These are phyloP conservation scores for Rhynchotus rufescens DNA, from an alignment of 2,797 vertebrate genomes.

Conservation along the genomic window DNA sequence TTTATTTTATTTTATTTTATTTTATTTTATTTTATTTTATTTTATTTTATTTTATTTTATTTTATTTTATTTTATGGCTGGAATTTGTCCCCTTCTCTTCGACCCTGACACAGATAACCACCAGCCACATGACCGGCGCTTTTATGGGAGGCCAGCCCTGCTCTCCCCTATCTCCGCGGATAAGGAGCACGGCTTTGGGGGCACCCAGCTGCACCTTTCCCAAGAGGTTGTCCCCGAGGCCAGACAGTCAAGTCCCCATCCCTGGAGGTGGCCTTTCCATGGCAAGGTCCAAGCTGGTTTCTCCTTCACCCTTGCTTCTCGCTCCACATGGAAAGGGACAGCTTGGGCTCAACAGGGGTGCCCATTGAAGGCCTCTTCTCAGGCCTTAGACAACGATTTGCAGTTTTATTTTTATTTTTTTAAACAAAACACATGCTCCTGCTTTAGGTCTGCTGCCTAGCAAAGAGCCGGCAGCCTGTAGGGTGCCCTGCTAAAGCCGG, in stretches of 20 bases:
- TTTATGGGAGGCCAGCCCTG: neutral
- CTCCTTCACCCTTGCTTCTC: neutral
- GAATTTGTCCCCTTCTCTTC: slow-evolving; percentile 20
- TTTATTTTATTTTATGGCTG: neutral
- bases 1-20: neutral
- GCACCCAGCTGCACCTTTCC: fast-evolving
- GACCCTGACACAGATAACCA: neutral
- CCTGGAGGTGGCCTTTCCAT: neutral
- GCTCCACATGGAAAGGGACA: neutral
- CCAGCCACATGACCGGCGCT: neutral
- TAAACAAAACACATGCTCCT: neutral
- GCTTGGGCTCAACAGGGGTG: neutral
- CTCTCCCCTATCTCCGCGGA: neutral
- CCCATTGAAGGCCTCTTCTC: neutral
- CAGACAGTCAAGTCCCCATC: neutral
- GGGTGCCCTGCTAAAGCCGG: neutral
- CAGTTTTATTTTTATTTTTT: neutral
- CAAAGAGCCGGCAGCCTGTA: neutral
- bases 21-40: no score
- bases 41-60: no score
- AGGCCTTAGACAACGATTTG: neutral
- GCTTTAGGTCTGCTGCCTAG: neutral
- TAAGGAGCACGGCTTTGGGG: neutral
- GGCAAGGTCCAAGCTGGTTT: neutral
- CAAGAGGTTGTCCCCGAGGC: neutral